Conservation (phyloP, 2,797 vertebrate species). For the Carcharodon carcharias region DNA sequence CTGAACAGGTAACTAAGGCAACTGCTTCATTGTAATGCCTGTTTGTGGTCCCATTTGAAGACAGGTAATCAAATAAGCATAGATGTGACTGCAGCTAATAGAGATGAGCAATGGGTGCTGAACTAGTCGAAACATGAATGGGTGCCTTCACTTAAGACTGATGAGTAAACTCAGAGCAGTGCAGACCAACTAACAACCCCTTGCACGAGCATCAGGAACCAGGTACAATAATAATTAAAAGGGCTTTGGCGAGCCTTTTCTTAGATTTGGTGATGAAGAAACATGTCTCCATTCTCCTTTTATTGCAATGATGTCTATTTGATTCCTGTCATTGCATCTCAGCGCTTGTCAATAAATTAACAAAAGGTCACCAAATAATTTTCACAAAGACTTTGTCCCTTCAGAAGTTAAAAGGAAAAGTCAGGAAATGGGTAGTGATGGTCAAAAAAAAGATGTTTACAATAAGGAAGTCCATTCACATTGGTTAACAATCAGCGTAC, state of each 20-base stretch:
- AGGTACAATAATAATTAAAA: neutral
- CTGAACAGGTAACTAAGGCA: neutral
- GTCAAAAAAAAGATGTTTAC: too few relatives aligned
- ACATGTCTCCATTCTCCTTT: neutral
- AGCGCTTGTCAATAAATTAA: neutral
- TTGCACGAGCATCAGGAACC: neutral
- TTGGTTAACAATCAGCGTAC: too few relatives aligned
- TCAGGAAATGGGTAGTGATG: too few relatives aligned
- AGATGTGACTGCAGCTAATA: neutral
- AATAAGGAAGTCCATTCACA: too few relatives aligned
- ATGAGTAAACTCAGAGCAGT: neutral
- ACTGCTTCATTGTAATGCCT: neutral
- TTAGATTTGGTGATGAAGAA: neutral
- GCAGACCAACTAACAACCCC: too few relatives aligned
- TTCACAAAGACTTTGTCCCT: neutral
- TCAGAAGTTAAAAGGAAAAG: too few relatives aligned
- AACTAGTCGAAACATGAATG: neutral
- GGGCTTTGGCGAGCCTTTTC: neutral
- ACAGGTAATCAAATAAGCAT: neutral
- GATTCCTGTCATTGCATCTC: neutral
- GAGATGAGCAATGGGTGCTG: neutral
- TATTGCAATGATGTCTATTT: neutral
- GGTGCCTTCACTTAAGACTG: neutral
- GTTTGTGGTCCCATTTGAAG: neutral
- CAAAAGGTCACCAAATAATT: neutral